These are phyloP conservation scores for Lagopus muta DNA, from an alignment of 2,113 vertebrate genomes.

Conservation along the genomic window DNA sequence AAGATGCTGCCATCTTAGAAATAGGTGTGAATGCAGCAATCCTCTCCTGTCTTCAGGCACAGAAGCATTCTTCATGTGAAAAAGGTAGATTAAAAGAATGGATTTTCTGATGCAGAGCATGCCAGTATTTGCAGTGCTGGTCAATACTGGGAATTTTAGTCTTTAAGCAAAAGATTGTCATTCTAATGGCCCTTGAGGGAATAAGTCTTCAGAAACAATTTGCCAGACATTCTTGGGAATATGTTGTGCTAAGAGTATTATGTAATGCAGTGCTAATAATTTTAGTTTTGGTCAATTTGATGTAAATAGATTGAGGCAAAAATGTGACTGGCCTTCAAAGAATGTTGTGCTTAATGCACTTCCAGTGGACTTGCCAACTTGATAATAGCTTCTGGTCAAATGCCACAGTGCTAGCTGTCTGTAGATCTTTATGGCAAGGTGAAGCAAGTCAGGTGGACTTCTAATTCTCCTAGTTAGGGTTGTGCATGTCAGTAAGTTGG, in stretches of 20 bases:
- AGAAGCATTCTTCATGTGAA: not conserved
- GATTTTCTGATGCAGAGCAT: not conserved
- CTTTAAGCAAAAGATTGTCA: not conserved
- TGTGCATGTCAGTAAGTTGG: not conserved
- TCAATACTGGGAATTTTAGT: not conserved
- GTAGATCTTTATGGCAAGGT: not conserved
- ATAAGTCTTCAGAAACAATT: not conserved
- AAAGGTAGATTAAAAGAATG: not conserved
- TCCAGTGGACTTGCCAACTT: not conserved
- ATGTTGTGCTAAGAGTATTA: not conserved
- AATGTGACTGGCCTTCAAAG: not conserved
- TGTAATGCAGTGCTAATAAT: not conserved
- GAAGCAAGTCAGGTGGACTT: not conserved
- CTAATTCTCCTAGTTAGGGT: not conserved
- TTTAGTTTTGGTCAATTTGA: not conserved
- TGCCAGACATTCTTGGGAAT: not conserved
- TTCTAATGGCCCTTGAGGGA: not conserved
- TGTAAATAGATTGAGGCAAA: not conserved
- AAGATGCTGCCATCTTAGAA: not conserved
- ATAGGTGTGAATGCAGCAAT: not conserved
- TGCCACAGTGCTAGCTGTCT: not conserved
- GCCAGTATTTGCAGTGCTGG: not conserved
- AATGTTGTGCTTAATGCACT: not conserved
- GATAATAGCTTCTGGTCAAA: not conserved
- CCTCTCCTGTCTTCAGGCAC: not conserved